Evolutionary conservation across 2,113 vertebrate genomes (phyloP).

Genomic region (Amblyopsis rosae): DNA sequence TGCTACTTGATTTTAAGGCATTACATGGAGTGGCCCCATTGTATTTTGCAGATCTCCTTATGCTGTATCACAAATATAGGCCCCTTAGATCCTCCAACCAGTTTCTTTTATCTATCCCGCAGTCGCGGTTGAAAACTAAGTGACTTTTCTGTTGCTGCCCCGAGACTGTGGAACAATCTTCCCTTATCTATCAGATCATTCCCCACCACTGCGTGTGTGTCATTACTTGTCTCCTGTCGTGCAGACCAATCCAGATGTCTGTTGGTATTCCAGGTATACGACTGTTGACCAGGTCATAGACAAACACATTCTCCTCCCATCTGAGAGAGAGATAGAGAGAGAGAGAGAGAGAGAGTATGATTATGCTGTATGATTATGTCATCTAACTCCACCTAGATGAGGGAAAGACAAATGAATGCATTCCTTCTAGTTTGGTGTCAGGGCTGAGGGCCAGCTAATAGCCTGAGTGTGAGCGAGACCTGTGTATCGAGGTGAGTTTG

Average conservation of each 20-base stretch:
- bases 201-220: not conserved
- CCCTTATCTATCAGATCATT: too few relatives aligned
- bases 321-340: constrained; percentile 40
- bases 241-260: constrained; percentile 81
- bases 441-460: too few relatives aligned
- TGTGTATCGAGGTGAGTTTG: constrained; percentile 83
- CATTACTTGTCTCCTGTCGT: constrained; percentile 80
- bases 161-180: too few relatives aligned
- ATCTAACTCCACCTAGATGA: not conserved
- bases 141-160: too few relatives aligned
- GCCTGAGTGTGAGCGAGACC: constrained; percentile 47
- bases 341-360: not conserved
- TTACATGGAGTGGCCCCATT: too few relatives aligned
- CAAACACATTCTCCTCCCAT: constrained; percentile 85
- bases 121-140: too few relatives aligned
- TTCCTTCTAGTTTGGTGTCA: not conserved
- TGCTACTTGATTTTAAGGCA: too few relatives aligned
- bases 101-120: too few relatives aligned
- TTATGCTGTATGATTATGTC: not conserved
- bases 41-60: too few relatives aligned
- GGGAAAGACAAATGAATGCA: not conserved
- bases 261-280: constrained; percentile 81
- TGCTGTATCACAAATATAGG: too few relatives aligned
- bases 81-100: too few relatives aligned
- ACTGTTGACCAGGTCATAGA: constrained; percentile 84